Evolutionary conservation across 1,140 invertebrate genomes (phyloP), one percentile per base, ranked within the genome.

Genomic region (Drosophila lowei): DNA sequence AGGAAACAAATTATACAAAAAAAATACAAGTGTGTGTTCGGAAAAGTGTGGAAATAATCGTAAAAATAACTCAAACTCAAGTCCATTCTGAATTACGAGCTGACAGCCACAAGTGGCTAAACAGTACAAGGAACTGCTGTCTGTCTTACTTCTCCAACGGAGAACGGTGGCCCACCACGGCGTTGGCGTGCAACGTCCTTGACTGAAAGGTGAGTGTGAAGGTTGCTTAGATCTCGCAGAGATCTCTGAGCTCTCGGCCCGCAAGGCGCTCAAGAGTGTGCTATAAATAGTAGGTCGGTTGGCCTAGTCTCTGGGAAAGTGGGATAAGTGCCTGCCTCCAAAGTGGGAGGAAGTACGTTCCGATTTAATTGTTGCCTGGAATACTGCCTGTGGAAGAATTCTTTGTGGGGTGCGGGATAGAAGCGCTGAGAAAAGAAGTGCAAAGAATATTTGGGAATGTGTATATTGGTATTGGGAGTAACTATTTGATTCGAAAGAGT

Each of bases 11-110:
- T 61, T 59, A 47, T 63, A 57, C 23, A 65, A 55, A 56, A 38
- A 38, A 38, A 34, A 34, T 48, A 43, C 42, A 72, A 67, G 65
- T 53, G 72, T 62, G 21, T 23, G 58, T 63, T 11, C 50, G 34
- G 16, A 68, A 50, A 66, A 75, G 72, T 79, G 80, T 85, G 72
- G 68, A 63, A 77, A 81, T 55, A 64, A 30, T 58, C 70, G 70
- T 86, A 80, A 86, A 85, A 71, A 74, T 77, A 85, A 77, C 77
- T 86, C 57, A 88, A 88, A 60, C 77, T 86, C 57, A 81, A 60
- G 68, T 81, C 18, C 18, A 18, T 81, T 74, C 77, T 72, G 67
- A 81, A 78, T 76, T 61, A 54, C 56, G 59, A 65, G 81, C 72
- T 85, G 81, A 85, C 81, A 85, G 77, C 77, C 57, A 9, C 52